Evolutionary conservation across 1,140 invertebrate genomes (phyloP).

Genomic region (Zeugodacus cucurbitae): DNA sequence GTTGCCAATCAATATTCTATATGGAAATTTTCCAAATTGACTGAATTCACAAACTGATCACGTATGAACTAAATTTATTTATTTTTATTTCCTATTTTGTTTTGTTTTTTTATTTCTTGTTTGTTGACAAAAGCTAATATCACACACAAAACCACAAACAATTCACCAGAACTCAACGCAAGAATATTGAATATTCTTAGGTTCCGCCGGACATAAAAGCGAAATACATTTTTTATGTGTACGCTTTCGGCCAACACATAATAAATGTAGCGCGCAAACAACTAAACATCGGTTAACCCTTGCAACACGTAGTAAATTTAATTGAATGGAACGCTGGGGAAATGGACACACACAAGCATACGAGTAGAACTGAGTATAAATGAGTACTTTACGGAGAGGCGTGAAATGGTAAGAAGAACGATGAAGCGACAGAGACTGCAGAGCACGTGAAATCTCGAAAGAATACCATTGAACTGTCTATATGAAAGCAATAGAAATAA

Average conservation of each 20-base stretch:
- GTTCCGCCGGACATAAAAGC: neutral
- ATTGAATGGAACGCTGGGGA: neutral
- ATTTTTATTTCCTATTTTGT: no score
- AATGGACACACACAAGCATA: no score
- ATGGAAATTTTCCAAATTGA: no score
- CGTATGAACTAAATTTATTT: no score
- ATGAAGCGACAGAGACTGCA: no score
- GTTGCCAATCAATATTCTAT: no score
- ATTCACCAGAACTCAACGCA: neutral
- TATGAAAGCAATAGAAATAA: neutral
- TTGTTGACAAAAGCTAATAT: no score
- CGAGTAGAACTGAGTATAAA: neutral
- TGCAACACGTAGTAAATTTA: neutral
- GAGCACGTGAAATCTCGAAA: neutral
- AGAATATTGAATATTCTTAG: neutral
- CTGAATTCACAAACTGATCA: no score
- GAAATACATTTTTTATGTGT: neutral
- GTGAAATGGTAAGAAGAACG: neutral
- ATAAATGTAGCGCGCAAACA: neutral
- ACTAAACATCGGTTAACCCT: slow-evolving; percentile 16
- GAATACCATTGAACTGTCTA: neutral
- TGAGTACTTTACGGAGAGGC: neutral
- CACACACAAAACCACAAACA: no score
- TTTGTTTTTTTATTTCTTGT: no score
- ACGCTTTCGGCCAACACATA: neutral